phyloP scores from a whole-genome alignment of 2,113 vertebrate genomes.

The Solea senegalensis region DNA sequence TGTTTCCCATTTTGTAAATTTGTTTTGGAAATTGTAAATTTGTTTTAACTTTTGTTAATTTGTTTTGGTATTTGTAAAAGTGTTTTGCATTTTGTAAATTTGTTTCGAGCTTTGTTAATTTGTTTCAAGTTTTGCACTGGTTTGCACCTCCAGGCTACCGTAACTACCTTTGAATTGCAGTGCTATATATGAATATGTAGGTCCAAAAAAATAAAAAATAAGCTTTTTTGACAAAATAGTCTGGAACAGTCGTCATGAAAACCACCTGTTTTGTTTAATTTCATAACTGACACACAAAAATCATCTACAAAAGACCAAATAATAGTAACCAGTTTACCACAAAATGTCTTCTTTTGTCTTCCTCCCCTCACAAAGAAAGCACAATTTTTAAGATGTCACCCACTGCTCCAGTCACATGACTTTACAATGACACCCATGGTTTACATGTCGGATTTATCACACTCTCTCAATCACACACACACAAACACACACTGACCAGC shows the following conservation, averaged over 20 bases:
- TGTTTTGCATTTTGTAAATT: no score
- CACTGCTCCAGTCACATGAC: slow-evolving; percentile 69
- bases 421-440: slow-evolving; percentile 60
- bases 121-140: no score
- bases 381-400: slow-evolving; percentile 67
- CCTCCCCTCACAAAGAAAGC: slow-evolving; percentile 43
- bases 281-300: slow-evolving; percentile 81
- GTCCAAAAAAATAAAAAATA: no score
- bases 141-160: no score
- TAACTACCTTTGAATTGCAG: no score
- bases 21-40: no score
- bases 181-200: no score
- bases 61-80: no score
- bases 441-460: slow-evolving; percentile 16
- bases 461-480: slow-evolving; percentile 5
- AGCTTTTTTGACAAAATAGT: not conserved
- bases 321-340: slow-evolving; percentile 68
- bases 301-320: slow-evolving; percentile 80
- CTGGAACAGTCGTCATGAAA: slow-evolving; percentile 51
- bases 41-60: no score
- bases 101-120: no score
- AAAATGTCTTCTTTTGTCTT: slow-evolving; percentile 55
- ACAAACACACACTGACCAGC: slow-evolving; percentile 44
- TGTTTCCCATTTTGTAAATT: no score
- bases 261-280: slow-evolving; percentile 78